Conservation (phyloP, 2,797 vertebrate genomes). For the Arctocebus calabarensis region DNA sequence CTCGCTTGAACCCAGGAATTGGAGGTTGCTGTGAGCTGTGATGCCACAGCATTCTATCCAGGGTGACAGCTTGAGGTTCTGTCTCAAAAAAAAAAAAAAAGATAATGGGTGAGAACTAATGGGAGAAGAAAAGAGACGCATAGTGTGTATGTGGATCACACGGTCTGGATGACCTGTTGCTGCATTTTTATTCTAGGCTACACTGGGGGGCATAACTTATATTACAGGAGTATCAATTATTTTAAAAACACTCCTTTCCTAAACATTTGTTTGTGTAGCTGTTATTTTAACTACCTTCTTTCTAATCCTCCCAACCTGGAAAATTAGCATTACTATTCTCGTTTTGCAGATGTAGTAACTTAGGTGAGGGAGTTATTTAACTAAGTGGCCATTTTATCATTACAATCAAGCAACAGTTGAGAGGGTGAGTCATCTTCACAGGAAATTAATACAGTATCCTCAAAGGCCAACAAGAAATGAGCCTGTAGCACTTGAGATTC, state of each 20-base stretch:
- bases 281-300: background rate
- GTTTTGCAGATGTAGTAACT: background rate
- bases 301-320: background rate
- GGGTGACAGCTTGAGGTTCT: too few species aligned
- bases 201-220: background rate
- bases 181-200: background rate
- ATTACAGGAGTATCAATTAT: background rate
- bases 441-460: background rate
- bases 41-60: too few species aligned
- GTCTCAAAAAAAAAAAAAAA: too few species aligned
- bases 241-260: background rate
- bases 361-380: background rate
- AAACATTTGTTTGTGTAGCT: background rate
- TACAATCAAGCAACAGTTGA: background rate
- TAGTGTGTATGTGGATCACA: accelerated
- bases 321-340: background rate
- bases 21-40: too few species aligned
- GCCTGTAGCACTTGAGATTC: background rate
- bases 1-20: too few species aligned
- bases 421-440: background rate
- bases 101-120: background rate
- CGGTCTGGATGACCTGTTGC: accelerated
- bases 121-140: background rate
- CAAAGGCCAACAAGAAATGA: background rate
- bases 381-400: background rate